These are phyloP conservation scores for Ammodytes marinus DNA, from an alignment of 2,113 vertebrate species.

Conservation along the genomic window DNA sequence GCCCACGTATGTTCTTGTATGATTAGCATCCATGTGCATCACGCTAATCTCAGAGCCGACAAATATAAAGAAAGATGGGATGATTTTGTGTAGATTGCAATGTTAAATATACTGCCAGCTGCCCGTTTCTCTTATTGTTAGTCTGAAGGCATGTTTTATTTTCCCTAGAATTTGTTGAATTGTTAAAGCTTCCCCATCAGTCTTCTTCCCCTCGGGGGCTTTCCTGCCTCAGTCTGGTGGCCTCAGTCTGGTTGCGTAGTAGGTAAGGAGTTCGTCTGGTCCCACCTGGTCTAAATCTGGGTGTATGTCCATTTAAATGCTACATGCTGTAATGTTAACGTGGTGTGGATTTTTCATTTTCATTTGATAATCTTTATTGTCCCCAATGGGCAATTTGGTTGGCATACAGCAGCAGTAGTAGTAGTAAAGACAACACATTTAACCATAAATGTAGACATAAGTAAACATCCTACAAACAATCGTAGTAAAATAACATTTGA, in stretches of 20 bases:
- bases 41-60: constrained; percentile 6
- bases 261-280: constrained; percentile 80
- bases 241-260: constrained; percentile 82
- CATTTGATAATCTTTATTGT: no score
- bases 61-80: background rate
- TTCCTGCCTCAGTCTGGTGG: constrained; percentile 83
- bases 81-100: constrained; percentile 1
- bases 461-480: no score
- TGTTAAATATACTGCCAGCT: constrained; percentile 49
- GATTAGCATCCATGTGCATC: constrained; percentile 30
- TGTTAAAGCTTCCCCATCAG: constrained; percentile 80
- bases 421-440: no score
- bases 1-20: background rate
- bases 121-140: constrained; percentile 50
- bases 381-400: no score
- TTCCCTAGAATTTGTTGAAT: constrained; percentile 84
- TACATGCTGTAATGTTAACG: constrained; percentile 10
- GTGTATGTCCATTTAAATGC: constrained; percentile 47
- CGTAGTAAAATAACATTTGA: no score
- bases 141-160: constrained; percentile 80
- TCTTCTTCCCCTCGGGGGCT: constrained; percentile 78
- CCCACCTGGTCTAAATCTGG: constrained; percentile 60
- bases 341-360: background rate
- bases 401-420: no score
- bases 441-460: no score